These are phyloP conservation scores for Amazona vittata DNA, from an alignment of 2,113 vertebrate genomes.

Conservation along the genomic window DNA sequence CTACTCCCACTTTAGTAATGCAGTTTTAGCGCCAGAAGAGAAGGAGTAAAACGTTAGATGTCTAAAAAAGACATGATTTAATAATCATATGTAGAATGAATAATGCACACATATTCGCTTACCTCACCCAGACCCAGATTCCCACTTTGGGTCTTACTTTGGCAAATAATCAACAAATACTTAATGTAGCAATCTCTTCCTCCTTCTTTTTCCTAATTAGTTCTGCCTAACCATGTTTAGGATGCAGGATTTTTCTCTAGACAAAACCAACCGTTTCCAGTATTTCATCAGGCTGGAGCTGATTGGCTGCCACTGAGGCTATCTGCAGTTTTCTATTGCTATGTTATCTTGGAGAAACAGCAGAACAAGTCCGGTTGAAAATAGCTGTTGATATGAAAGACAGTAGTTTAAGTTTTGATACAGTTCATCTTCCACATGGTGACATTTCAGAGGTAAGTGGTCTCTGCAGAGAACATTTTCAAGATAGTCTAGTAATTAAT, in stretches of 20 bases:
- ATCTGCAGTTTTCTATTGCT: neutral
- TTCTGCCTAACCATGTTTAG: neutral
- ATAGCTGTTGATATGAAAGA: neutral
- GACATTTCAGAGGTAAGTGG: neutral
- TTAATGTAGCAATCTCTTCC: neutral
- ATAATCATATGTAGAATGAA: neutral
- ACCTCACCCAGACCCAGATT: neutral
- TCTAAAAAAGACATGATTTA: neutral
- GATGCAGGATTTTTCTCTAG: neutral
- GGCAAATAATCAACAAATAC: neutral
- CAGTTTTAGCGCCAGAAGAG: neutral
- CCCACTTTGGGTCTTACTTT: neutral
- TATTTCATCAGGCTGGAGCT: neutral
- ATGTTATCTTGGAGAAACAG: neutral
- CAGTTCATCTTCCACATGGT: neutral
- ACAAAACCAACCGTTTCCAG: neutral
- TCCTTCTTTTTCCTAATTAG: neutral
- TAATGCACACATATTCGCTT: neutral
- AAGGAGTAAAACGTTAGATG: neutral
- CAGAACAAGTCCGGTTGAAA: neutral
- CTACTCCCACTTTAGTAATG: constrained; percentile 37
- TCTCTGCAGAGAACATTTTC: neutral
- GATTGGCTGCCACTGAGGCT: neutral
- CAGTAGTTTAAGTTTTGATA: neutral
- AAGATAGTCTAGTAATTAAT: neutral